These are phyloP conservation scores for Eupithecia tripunctaria DNA, from an alignment of 2,888 invertebrate species.

Conservation along the genomic window DNA sequence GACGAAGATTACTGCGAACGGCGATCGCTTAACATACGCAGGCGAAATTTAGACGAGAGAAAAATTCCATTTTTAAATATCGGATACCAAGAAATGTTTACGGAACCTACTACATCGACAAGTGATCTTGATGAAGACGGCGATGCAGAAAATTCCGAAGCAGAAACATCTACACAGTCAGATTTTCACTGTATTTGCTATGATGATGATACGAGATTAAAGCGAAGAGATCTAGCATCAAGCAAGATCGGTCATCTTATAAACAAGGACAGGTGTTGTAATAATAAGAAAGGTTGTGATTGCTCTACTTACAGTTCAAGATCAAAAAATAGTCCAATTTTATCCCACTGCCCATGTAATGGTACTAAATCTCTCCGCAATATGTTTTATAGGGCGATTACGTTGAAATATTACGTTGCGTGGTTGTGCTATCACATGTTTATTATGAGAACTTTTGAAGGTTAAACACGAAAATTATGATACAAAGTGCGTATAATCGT, in stretches of 20 bases:
- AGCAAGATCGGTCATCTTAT: conserved; percentile 17
- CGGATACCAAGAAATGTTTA: conserved; percentile 29
- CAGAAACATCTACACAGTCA: conserved; percentile 17
- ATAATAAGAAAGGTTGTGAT: conserved; percentile 17
- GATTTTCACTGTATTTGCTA: conserved; percentile 47
- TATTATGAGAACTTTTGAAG: conserved; percentile 25
- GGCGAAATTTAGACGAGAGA: conserved; percentile 54
- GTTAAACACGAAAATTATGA: conserved; percentile 19
- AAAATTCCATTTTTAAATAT: conserved; percentile 20
- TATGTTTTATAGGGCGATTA: conserved; percentile 31
- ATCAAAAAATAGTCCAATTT: conserved; percentile 28
- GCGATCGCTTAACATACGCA: conserved; percentile 63
- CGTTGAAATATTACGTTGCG: conserved; percentile 28
- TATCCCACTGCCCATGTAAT: conserved; percentile 45
- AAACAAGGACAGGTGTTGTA: conserved; percentile 6
- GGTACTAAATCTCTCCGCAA: conserved; percentile 31
- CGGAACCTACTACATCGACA: conserved; percentile 22
- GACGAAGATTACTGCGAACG: conserved; percentile 78
- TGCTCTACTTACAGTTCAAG: conserved; percentile 19
- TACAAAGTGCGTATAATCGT: conserved; percentile 3
- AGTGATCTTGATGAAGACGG: conserved; percentile 20
- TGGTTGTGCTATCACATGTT: conserved; percentile 28
- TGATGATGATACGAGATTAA: conserved; percentile 47
- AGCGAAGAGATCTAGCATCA: conserved; percentile 45
- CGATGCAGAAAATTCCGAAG: conserved; percentile 2